phyloP scores from a whole-genome alignment of 2,113 vertebrate species.

The Phyllopteryx taeniolatus region DNA sequence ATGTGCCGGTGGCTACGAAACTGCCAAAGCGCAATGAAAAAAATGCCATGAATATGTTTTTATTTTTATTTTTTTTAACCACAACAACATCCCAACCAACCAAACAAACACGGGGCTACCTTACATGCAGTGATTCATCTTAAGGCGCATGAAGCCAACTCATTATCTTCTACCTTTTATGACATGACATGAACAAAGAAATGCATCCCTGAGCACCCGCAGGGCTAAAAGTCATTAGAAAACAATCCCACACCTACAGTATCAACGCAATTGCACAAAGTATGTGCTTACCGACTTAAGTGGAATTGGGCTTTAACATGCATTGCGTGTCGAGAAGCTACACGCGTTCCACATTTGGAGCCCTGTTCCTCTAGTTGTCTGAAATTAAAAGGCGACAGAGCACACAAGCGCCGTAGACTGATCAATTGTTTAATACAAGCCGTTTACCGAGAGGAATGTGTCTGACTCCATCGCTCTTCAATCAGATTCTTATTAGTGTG shows the following conservation, averaged over 20 bases:
- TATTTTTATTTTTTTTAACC: not conserved
- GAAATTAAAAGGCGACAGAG: not conserved
- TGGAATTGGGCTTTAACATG: constrained; percentile 29
- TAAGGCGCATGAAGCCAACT: constrained; percentile 6
- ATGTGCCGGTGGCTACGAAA: constrained; percentile 4
- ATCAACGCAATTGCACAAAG: constrained; percentile 12
- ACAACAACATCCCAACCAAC: not conserved
- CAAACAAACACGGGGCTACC: not conserved
- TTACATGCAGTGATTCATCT: constrained; percentile 15
- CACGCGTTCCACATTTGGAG: constrained; percentile 8
- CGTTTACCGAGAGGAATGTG: not conserved
- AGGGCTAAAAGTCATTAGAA: constrained; percentile 5
- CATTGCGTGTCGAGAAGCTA: constrained; percentile 10
- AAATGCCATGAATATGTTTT: not conserved
- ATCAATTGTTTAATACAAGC: not conserved
- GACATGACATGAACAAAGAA: constrained; percentile 13
- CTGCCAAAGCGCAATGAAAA: not conserved
- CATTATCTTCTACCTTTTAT: constrained; percentile 1
- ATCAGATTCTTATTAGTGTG: constrained; percentile 1
- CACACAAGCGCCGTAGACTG: not conserved
- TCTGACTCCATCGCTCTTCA: not conserved
- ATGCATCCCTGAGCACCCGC: constrained; percentile 13
- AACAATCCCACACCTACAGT: constrained; percentile 8
- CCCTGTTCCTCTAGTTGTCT: not conserved
- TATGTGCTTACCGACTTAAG: not conserved